Conservation (phyloP, 2,797 vertebrate genomes). For the Paratrypauchen microcephalus region DNA sequence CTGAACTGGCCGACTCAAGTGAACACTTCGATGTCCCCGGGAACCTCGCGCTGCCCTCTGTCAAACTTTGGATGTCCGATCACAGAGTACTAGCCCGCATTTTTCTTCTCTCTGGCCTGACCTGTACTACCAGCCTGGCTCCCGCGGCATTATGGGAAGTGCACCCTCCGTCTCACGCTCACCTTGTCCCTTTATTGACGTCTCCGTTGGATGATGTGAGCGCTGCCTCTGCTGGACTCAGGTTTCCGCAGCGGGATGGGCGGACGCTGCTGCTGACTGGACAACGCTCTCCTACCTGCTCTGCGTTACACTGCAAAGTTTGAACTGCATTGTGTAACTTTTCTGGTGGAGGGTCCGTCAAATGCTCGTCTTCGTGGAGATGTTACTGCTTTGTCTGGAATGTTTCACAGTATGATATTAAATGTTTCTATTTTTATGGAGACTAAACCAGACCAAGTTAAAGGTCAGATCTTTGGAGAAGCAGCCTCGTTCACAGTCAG, state of each 20-base stretch:
- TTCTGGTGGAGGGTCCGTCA: no score
- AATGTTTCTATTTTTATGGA: no score
- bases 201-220: conserved; percentile 56
- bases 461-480: no score
- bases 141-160: conserved; percentile 39
- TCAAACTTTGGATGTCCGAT: conserved; percentile 58
- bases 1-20: conserved; percentile 23
- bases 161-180: conserved; percentile 38
- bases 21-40: conserved; percentile 25
- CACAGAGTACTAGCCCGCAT: conserved; percentile 39
- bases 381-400: no score
- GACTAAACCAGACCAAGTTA: no score
- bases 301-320: conserved; percentile 29
- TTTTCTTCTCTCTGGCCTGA: conserved; percentile 37
- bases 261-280: conserved; percentile 51
- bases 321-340: background rate
- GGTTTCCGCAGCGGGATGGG: conserved; percentile 40
- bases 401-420: no score
- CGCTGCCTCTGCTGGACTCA: conserved; percentile 18
- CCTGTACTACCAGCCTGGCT: conserved; percentile 34
- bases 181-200: conserved; percentile 75
- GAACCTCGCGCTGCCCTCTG: conserved; percentile 45
- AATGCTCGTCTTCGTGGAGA: no score
- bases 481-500: no score
- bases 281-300: conserved; percentile 24